These are phyloP conservation scores for Typhlomys cinereus DNA, from an alignment of 2,113 vertebrate genomes.

Conservation along the genomic window DNA sequence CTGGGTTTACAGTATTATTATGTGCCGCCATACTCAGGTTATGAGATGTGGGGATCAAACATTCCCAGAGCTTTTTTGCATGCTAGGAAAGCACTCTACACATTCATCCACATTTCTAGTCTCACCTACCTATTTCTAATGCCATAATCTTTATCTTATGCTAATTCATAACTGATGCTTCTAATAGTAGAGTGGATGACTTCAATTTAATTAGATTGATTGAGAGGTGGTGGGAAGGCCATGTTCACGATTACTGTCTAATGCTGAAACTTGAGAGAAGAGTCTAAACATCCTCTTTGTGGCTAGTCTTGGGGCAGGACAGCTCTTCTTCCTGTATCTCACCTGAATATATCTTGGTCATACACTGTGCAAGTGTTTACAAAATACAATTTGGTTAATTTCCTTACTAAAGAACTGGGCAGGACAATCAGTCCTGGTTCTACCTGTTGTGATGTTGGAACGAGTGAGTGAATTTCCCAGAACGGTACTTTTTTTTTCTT, in stretches of 20 bases:
- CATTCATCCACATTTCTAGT: too few relatives aligned
- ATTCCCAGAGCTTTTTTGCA: too few relatives aligned
- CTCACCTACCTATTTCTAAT: too few relatives aligned
- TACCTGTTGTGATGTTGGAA: not conserved
- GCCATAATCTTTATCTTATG: not conserved
- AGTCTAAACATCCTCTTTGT: not conserved
- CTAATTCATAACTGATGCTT: not conserved
- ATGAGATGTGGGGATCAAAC: too few relatives aligned
- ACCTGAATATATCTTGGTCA: not conserved
- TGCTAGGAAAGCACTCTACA: too few relatives aligned
- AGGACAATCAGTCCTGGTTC: not conserved
- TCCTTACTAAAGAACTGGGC: not conserved
- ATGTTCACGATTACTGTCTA: not conserved
- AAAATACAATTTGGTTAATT: conserved; percentile 13
- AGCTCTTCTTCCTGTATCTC: not conserved
- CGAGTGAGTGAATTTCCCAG: not conserved
- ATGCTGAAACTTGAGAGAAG: not conserved
- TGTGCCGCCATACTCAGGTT: too few relatives aligned
- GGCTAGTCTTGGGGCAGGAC: not conserved
- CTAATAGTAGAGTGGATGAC: not conserved
- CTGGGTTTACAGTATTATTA: too few relatives aligned
- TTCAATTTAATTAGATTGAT: not conserved
- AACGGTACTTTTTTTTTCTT: not conserved
- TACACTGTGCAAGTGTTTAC: not conserved
- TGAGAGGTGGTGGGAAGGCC: not conserved